A percentile compares a stretch with the other conserved stretches of the same genome.
Conservation (phyloP, 2,113 vertebrate species). For the Conger conger region DNA sequence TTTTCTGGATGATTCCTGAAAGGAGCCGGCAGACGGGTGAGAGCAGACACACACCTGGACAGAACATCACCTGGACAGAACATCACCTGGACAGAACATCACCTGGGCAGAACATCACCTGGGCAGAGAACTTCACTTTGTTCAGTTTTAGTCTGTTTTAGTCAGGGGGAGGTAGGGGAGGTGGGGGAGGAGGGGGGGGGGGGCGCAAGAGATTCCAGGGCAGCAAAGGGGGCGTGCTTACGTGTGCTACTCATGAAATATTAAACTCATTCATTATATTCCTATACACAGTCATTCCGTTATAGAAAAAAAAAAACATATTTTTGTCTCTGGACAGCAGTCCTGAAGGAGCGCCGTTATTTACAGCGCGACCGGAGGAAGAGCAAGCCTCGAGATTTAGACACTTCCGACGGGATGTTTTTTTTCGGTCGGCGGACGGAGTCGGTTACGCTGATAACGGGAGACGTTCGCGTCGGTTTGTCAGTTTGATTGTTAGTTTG, state of each 20-base stretch:
- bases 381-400: too few relatives aligned
- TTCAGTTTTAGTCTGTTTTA: conserved; percentile 31
- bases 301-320: conserved; percentile 72
- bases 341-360: conserved; percentile 68
- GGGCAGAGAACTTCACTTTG: conserved; percentile 47
- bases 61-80: conserved; percentile 46
- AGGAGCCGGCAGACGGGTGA: conserved; percentile 81
- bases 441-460: conserved; percentile 30
- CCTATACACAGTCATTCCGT: conserved; percentile 75
- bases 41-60: conserved; percentile 54
- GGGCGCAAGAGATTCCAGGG: conserved; percentile 27
- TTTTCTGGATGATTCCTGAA: conserved; percentile 99
- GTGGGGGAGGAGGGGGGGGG: conserved; percentile 50
- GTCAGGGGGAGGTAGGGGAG: conserved; percentile 22
- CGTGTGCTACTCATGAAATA: conserved; percentile 57
- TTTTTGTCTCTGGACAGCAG: conserved; percentile 60
- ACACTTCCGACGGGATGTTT: background rate
- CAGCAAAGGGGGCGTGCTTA: conserved; percentile 26
- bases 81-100: conserved; percentile 45
- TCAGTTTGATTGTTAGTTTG: background rate
- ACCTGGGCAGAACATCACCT: conserved; percentile 42
- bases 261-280: conserved; percentile 60
- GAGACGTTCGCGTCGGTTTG: conserved; percentile 17
- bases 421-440: conserved; percentile 10
- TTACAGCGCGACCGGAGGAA: conserved; percentile 68